Percentiles rank a stretch among this genome's conserved stretches.
Conservation (phyloP, 2,888 invertebrate genomes). For the Charanyca ferruginea region DNA sequence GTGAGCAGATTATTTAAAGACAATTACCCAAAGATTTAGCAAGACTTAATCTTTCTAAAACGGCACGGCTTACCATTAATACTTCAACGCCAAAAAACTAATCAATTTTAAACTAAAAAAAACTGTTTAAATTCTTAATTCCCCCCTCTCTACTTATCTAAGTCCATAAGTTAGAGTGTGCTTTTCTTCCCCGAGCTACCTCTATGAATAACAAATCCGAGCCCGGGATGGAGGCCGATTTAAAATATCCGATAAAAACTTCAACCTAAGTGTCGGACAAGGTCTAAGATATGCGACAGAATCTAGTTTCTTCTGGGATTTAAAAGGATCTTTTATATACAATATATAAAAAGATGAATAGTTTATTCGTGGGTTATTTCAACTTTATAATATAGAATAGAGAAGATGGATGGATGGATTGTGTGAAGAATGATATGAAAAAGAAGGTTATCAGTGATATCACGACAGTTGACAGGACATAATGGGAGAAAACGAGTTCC, state of each 20-base stretch:
- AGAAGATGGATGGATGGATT: no score
- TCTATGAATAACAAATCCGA: conserved; percentile 57
- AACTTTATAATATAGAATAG: no score
- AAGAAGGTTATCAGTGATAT: no score
- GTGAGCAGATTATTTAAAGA: no score
- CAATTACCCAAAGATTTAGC: no score
- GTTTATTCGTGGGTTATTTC: background rate
- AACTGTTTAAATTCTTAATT: conserved; percentile 33
- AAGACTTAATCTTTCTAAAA: no score
- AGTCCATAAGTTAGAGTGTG: conserved; percentile 35
- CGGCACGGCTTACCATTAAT: no score
- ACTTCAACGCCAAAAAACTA: background rate
- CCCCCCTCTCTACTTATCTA: conserved; percentile 22
- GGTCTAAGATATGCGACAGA: conserved; percentile 33
- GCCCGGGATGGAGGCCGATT: conserved; percentile 24
- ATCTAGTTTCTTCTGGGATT: conserved; percentile 20
- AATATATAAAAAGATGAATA: conserved; percentile 5
- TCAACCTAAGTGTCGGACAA: conserved; percentile 18
- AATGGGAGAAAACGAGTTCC: no score
- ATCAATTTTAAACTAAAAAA: conserved; percentile 4
- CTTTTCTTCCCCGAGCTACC: conserved; percentile 35
- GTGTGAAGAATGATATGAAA: no score
- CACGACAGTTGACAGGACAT: no score
- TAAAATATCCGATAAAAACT: conserved; percentile 60
- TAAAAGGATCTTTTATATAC: conserved; percentile 3